Base-by-base conservation (phyloP, 2,113 vertebrate genomes). In the Tonatia bakeri region DNA sequence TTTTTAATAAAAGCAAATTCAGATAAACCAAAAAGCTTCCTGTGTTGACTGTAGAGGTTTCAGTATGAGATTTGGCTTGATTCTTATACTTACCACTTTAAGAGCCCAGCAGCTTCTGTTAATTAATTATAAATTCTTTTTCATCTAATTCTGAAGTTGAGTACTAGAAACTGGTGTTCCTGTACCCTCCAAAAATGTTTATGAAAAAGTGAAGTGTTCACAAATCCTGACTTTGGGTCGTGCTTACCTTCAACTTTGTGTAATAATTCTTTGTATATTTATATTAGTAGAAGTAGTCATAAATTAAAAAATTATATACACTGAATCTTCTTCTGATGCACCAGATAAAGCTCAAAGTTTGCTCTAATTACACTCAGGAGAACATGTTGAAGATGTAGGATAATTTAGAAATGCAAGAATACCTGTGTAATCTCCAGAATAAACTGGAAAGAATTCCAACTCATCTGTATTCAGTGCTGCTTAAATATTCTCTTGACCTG, bases 91-190 rank as follows among this genome's bases (percentile, higher is more conserved):
- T 80, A 65, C 79, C 28, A 64, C 59, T 91, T 16, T 7, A 50
- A 93, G 28, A 69, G 28, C 38, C 77, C 87, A 10, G 38, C 24
- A 75, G 31, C 22, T 77, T 69, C 31, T 69, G 4, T 72, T 96
- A 75, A 69, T 72, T 94, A 59, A 80, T 65, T 91, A 52, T 61
- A 67, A 87, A 75, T 14, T 79, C 28, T 86, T 90, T 40, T 43
- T 50, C n/a, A 76, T 76, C 19, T 75, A 61, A 84, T 69, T 89
- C 65, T 95, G 86, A 95, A 94, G 84, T 75, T 59, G 22, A 91
- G 83, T 76, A 92, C n/a, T 45, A 89, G 72, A 91, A 94, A 89
- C 40, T 20, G 50, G 12, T 52, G 80, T 88, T 87, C 24, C 33
- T 38, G 20, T 87, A 61, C 47, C 28, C 45, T 76, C 45, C 15